A percentile compares a stretch with the other conserved stretches of the same genome.
Conservation (phyloP, 2,797 vertebrate species). For the Heteromormyrus szaboi region DNA sequence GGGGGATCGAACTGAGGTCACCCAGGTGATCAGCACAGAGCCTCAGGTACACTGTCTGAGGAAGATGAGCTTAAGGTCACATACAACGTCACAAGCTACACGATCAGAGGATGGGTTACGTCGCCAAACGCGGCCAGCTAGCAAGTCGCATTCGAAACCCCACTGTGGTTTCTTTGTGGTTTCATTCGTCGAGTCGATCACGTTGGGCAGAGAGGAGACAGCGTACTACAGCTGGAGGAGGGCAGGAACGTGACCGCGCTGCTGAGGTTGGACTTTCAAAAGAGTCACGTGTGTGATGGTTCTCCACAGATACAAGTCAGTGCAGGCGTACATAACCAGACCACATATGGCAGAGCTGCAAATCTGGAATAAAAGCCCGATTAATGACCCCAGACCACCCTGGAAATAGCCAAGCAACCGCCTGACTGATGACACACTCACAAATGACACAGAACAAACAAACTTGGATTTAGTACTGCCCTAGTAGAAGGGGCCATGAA, state of each 20-base stretch:
- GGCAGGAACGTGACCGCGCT: not conserved
- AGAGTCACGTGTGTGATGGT: not conserved
- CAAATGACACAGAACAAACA: not conserved
- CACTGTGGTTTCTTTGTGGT: not conserved
- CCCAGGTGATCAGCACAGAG: not conserved
- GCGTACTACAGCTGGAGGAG: not conserved
- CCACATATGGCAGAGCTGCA: not conserved
- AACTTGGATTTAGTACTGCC: not conserved
- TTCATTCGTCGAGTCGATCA: not conserved
- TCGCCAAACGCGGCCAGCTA: not conserved
- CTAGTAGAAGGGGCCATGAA: not conserved
- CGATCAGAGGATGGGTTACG: slow-evolving; percentile 4
- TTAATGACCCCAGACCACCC: not conserved
- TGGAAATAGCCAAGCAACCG: not conserved
- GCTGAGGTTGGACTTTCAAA: not conserved
- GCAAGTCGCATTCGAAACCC: not conserved
- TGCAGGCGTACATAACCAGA: not conserved
- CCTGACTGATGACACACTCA: not conserved
- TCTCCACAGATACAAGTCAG: not conserved
- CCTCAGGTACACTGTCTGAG: not conserved
- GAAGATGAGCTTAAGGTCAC: not conserved
- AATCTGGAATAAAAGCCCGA: not conserved
- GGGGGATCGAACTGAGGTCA: not conserved
- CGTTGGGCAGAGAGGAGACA: too few species aligned
- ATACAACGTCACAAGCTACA: not conserved